These are phyloP conservation scores for Chondrosia reniformis DNA, from an alignment of 37 sponge, comb jelly and placozoan genomes.

Conservation along the genomic window DNA sequence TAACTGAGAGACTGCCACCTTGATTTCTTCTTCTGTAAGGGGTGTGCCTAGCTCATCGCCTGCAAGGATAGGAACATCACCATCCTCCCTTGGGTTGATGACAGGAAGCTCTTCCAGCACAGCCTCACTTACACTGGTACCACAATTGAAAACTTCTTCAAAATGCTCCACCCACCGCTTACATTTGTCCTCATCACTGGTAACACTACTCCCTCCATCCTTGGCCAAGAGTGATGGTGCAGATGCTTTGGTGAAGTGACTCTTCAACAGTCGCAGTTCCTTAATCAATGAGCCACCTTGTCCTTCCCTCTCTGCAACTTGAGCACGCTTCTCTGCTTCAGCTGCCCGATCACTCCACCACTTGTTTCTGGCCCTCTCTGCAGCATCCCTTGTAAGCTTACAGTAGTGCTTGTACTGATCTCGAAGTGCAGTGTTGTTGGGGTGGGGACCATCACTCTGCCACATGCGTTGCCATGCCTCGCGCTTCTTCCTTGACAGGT, in stretches of 20 bases:
- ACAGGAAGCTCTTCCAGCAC: not conserved
- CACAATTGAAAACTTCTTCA: not conserved
- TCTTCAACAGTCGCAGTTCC: constrained; percentile 15
- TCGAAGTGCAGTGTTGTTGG: not conserved
- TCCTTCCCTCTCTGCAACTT: not conserved
- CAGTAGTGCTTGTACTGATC: not conserved
- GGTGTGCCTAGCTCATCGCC: not conserved
- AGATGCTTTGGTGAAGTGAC: not conserved
- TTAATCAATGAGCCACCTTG: not conserved
- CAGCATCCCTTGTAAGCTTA: not conserved
- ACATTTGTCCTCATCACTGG: not conserved
- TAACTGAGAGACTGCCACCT: not conserved
- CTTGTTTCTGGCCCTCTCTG: not conserved
- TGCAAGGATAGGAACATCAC: not conserved
- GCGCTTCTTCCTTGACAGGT: constrained; percentile 8
- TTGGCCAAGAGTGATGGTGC: not conserved
- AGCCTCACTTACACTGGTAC: not conserved
- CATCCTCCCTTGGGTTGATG: not conserved
- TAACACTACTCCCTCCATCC: not conserved
- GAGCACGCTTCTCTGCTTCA: not conserved
- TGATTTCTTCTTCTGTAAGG: not conserved
- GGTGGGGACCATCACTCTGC: not conserved
- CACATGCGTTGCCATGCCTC: not conserved
- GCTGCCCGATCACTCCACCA: constrained; percentile 6
- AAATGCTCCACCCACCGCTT: constrained; percentile 4